Conservation (phyloP, 2,113 vertebrate genomes). For the Rhinopomastus cyanomelas region DNA sequence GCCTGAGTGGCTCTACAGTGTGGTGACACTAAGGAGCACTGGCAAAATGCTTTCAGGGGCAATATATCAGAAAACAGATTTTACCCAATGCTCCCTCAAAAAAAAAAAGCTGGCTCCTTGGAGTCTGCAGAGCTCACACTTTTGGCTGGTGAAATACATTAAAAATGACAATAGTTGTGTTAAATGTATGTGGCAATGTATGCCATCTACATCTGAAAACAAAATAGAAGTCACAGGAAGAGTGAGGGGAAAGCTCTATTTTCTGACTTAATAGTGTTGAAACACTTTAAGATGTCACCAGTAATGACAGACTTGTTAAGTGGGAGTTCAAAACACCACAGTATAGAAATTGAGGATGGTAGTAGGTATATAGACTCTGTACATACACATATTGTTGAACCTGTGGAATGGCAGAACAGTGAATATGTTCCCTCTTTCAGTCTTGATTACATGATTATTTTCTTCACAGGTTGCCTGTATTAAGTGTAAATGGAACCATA, state of each 20-base stretch:
- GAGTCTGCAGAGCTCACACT: background rate
- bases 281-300: background rate
- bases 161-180: background rate
- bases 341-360: background rate
- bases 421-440: background rate
- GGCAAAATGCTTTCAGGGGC: background rate
- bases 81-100: background rate
- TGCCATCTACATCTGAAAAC: fast-evolving
- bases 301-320: background rate
- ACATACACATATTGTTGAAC: background rate
- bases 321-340: background rate
- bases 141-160: background rate
- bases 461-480: background rate
- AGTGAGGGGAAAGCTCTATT: background rate
- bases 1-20: background rate
- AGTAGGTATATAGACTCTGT: background rate
- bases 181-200: background rate
- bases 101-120: background rate
- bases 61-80: background rate
- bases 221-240: background rate
- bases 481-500: background rate
- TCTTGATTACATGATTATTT: background rate
- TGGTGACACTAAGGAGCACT: background rate
- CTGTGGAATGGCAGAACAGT: background rate
- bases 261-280: background rate